Conservation (phyloP, 2,113 vertebrate genomes). For the Xiphophorus maculatus region DNA sequence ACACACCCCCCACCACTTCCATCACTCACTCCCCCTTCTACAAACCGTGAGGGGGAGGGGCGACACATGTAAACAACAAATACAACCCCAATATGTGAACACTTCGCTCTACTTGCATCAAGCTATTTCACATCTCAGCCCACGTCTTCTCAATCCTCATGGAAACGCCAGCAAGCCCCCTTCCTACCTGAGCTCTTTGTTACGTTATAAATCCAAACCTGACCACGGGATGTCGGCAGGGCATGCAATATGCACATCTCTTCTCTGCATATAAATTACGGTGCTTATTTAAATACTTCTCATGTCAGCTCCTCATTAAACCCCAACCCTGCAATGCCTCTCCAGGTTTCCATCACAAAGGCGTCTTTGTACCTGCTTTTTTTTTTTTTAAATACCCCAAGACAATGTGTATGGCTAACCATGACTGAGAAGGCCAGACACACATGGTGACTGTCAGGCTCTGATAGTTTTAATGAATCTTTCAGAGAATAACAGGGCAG, state of each 20-base stretch:
- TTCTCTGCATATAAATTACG: constrained; percentile 37
- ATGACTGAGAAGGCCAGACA: constrained; percentile 31
- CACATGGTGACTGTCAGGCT: constrained; percentile 37
- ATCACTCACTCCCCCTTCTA: constrained; percentile 59
- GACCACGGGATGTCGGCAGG: constrained; percentile 8
- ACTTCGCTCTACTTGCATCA: background rate
- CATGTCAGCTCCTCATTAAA: constrained; percentile 46
- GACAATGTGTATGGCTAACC: constrained; percentile 33
- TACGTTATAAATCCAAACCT: constrained; percentile 18
- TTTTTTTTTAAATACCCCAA: constrained; percentile 31
- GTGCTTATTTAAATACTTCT: constrained; percentile 49
- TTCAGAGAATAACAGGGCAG: constrained; percentile 8
- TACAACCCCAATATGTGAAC: constrained; percentile 28
- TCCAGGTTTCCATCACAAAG: constrained; percentile 35
- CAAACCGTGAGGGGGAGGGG: constrained; percentile 72
- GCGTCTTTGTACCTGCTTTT: constrained; percentile 19
- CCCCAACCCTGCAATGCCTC: constrained; percentile 2
- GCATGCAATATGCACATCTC: constrained; percentile 3
- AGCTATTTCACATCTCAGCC: constrained; percentile 34
- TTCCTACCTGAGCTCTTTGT: constrained; percentile 37
- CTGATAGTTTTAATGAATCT: constrained; percentile 39
- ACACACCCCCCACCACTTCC: constrained; percentile 44
- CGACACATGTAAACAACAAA: constrained; percentile 47
- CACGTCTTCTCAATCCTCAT: background rate
- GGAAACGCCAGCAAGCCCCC: constrained; percentile 19